Conservation (phyloP, 2,888 invertebrate genomes). For the Dasypogon diadema region DNA sequence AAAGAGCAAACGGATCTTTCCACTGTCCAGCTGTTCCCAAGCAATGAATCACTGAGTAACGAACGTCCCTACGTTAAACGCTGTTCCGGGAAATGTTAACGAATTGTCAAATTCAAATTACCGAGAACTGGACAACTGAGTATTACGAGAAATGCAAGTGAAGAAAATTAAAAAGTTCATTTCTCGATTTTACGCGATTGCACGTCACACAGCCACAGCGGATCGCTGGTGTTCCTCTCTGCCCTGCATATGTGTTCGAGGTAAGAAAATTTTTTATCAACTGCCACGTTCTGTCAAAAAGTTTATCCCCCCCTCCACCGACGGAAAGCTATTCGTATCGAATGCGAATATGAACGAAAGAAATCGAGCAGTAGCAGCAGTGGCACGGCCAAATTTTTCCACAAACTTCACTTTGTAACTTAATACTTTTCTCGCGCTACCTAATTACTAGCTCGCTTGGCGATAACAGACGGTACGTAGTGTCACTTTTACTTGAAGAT, state of each 20-base stretch:
- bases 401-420: slow-evolving; percentile 6
- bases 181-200: slow-evolving; percentile 27
- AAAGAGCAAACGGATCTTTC: too few relatives aligned
- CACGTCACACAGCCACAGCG: slow-evolving; percentile 14
- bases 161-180: slow-evolving; percentile 13
- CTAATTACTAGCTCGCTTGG: not conserved
- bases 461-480: not conserved
- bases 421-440: not conserved
- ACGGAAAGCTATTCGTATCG: slow-evolving; percentile 29
- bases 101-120: too few relatives aligned
- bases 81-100: too few relatives aligned
- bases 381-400: slow-evolving; percentile 2
- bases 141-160: not conserved
- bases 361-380: slow-evolving; percentile 40
- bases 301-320: slow-evolving; percentile 22
- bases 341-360: slow-evolving; percentile 30
- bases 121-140: too few relatives aligned
- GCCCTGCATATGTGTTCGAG: slow-evolving; percentile 31
- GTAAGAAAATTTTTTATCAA: slow-evolving; percentile 46
- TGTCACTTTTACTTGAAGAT: slow-evolving; percentile 4
- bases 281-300: slow-evolving; percentile 54
- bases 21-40: too few relatives aligned
- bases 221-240: not conserved
- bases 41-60: too few relatives aligned
- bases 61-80: too few relatives aligned